These are phyloP conservation scores for Druceiella hillmani DNA, from an alignment of 2,888 invertebrate species.

Conservation along the genomic window DNA sequence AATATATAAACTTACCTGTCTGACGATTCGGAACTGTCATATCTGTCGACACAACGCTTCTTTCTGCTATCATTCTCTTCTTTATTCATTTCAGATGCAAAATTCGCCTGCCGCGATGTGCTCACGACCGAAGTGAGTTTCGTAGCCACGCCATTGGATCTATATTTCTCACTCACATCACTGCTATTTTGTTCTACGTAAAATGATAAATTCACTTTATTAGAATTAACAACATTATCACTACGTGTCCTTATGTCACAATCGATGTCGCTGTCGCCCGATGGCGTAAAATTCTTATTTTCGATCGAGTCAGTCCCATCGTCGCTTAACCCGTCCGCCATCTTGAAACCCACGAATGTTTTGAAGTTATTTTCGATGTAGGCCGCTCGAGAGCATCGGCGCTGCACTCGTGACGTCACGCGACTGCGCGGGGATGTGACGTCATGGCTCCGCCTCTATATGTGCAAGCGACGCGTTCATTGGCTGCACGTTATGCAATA, in stretches of 20 bases:
- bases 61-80: slow-evolving; percentile 59
- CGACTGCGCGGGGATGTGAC: slow-evolving; percentile 48
- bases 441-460: slow-evolving; percentile 52
- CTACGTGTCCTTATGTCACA: slow-evolving; percentile 53
- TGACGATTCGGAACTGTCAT: slow-evolving; percentile 90
- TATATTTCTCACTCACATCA: slow-evolving; percentile 52
- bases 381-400: slow-evolving; percentile 10
- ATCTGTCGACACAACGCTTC: slow-evolving; percentile 85
- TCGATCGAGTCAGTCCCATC: slow-evolving; percentile 55
- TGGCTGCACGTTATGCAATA: slow-evolving; percentile 51
- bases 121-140: slow-evolving; percentile 32
- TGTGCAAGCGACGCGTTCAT: slow-evolving; percentile 47
- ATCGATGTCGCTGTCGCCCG: slow-evolving; percentile 45
- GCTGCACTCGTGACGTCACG: slow-evolving; percentile 48
- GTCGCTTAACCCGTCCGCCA: slow-evolving; percentile 74
- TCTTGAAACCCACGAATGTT: slow-evolving; percentile 69
- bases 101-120: slow-evolving; percentile 38
- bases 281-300: slow-evolving; percentile 52
- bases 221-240: slow-evolving; percentile 40
- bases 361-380: slow-evolving; percentile 29
- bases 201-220: slow-evolving; percentile 44
- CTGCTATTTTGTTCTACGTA: slow-evolving; percentile 48
- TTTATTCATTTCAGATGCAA: slow-evolving; percentile 34
- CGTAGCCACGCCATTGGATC: slow-evolving; percentile 46
- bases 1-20: slow-evolving; percentile 67